These are phyloP conservation scores for Crotalus tigris DNA, from an alignment of 2,113 vertebrate genomes.

Conservation along the genomic window DNA sequence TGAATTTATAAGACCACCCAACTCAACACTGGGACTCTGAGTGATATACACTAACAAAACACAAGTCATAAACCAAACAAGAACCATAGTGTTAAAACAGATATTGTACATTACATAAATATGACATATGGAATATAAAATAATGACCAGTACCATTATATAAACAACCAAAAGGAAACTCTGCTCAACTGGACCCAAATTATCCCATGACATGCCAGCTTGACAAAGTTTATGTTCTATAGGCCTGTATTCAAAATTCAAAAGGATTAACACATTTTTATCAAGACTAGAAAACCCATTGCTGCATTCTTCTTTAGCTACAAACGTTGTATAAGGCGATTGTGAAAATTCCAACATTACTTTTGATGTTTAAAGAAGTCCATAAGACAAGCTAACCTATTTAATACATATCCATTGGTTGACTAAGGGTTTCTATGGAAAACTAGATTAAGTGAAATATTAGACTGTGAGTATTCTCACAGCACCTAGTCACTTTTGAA, in stretches of 20 bases:
- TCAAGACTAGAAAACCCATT: background rate
- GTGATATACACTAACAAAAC: background rate
- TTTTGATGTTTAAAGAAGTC: background rate
- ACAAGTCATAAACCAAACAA: background rate
- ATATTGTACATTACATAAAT: background rate
- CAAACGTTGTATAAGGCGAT: background rate
- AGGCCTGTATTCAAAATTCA: background rate
- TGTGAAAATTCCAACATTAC: background rate
- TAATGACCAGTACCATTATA: background rate
- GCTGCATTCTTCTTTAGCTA: background rate
- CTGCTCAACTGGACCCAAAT: background rate
- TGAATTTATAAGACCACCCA: background rate
- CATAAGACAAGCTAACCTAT: background rate
- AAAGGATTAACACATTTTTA: background rate
- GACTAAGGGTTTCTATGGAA: background rate
- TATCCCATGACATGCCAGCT: background rate
- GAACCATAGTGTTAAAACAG: background rate
- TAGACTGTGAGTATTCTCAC: background rate
- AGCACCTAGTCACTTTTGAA: background rate
- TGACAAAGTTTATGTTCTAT: background rate
- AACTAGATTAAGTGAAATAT: background rate
- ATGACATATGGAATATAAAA: background rate
- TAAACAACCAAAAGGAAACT: background rate
- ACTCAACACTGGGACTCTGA: background rate
- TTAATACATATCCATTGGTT: background rate